Base-by-base conservation (phyloP, 1,140 invertebrate species). In the Aphelenchoides avenae region DNA sequence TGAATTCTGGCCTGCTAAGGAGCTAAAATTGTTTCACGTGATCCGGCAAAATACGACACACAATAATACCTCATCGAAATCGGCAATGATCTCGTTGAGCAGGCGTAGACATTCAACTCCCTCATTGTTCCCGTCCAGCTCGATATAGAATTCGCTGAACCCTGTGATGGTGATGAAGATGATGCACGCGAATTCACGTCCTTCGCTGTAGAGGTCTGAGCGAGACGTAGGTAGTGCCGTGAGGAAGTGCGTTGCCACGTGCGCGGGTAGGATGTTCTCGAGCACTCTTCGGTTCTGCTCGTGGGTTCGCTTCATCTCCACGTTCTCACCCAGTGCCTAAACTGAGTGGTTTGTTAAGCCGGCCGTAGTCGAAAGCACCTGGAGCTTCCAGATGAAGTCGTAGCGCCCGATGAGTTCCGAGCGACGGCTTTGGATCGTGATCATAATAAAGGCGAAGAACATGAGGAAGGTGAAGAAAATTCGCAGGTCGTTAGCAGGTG, bases 11-110 rank as follows among this genome's bases (percentile, higher is more conserved):
- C 71, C 89, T 86, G 58, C 86, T 85, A 18, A 91, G 75, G 27
- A 91, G 78, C 84, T 91, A 39, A 84, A 83, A 34, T 18, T 18
- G 22, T 41, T 24, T 30, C 20, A n/a, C 18, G 33, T 4, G 13
- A 15, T 64, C 2, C 30, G 39, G 53, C 18, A 15, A 29, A 49
- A 9, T n/a, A 59, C 29, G 37, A 34, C 20, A n/a, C 46, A 30
- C 15, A 31, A 20, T 44, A 24, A 5, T 34, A 91, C 89, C 77
- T 91, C 86, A 81, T 94, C 91, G 82, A 93, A 93, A 80, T 93
- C 90, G 1, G 88, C 89, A 56, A 94, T 92, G 56, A 98, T 96
- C 82, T 98, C 94, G 81, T 98, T 98, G 15, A 98, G 83, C 31
- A 98, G 83, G 55, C 92, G 82, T 15, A 94, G 81, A 77, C 90